Conservation (phyloP, 1,140 invertebrate species). For the Halesus radiatus region DNA sequence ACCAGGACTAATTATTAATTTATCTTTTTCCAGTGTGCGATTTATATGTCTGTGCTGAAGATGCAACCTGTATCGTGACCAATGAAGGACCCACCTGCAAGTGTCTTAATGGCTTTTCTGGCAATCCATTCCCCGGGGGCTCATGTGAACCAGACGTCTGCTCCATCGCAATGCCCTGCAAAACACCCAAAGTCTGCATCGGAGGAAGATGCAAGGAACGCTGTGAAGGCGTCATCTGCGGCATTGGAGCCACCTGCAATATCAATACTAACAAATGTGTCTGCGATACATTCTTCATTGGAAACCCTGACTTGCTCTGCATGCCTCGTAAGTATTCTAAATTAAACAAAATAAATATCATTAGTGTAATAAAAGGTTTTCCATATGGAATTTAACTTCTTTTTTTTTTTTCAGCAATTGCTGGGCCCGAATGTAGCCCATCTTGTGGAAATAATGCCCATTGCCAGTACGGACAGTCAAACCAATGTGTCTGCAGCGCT, state of each 20-base stretch:
- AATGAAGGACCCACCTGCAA: slow-evolving; percentile 88
- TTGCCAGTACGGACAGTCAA: slow-evolving; percentile 85
- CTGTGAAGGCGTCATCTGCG: slow-evolving; percentile 88
- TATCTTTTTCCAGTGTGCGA: slow-evolving; percentile 77
- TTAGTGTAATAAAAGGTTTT: slow-evolving; percentile 67
- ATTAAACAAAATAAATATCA: background rate
- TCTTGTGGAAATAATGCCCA: slow-evolving; percentile 86
- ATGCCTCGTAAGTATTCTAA: slow-evolving; percentile 85
- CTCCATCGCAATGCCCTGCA: slow-evolving; percentile 81
- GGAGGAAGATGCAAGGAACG: slow-evolving; percentile 87
- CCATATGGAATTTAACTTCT: slow-evolving; percentile 33
- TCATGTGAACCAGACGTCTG: slow-evolving; percentile 85
- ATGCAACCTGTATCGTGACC: slow-evolving; percentile 90
- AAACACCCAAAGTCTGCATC: slow-evolving; percentile 84
- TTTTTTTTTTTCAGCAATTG: slow-evolving; percentile 76
- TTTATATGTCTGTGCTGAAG: slow-evolving; percentile 83
- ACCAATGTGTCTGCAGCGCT: slow-evolving; percentile 86
- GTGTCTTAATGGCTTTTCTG: slow-evolving; percentile 86
- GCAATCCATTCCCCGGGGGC: slow-evolving; percentile 93
- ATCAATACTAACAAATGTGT: slow-evolving; percentile 84
- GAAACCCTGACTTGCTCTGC: slow-evolving; percentile 89
- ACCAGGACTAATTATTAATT: background rate
- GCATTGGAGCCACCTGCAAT: slow-evolving; percentile 84
- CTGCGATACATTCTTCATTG: slow-evolving; percentile 88
- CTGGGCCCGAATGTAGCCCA: slow-evolving; percentile 84